Conservation (phyloP, 2,888 invertebrate genomes). For the Lasioglossum malachurum region DNA sequence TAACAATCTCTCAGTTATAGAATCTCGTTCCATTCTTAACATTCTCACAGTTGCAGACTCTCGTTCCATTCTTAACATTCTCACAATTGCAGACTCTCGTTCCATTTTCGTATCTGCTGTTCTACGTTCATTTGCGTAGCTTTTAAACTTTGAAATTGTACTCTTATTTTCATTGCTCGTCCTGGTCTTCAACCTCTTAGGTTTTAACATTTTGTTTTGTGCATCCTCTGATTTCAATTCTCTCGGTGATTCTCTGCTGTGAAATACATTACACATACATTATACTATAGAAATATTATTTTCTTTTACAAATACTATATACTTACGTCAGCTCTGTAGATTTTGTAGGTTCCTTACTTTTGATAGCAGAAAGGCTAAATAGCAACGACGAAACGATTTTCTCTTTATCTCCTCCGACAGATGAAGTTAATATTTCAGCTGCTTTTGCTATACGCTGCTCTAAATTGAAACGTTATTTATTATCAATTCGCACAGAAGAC, state of each 20-base stretch:
- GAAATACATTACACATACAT: not conserved
- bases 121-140: not conserved
- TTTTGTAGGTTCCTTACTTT: not conserved
- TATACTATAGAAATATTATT: not conserved
- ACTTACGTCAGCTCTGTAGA: constrained; percentile 9
- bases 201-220: not conserved
- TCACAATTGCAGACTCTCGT: fast-evolving
- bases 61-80: no score
- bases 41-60: no score
- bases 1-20: not conserved
- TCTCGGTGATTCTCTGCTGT: not conserved
- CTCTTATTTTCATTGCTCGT: not conserved
- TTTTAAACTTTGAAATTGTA: not conserved
- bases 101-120: not conserved
- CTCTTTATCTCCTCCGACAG: not conserved
- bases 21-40: no score
- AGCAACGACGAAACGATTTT: constrained; percentile 15
- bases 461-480: not conserved
- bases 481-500: not conserved
- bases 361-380: not conserved
- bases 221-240: not conserved
- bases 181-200: not conserved
- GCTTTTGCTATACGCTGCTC: constrained; percentile 8
- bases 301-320: not conserved
- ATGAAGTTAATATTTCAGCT: constrained; percentile 4